Percentiles rank a stretch among this genome's conserved stretches.
phyloP scores from a whole-genome alignment of 2,888 invertebrate species.

The Eurytoma californica region DNA sequence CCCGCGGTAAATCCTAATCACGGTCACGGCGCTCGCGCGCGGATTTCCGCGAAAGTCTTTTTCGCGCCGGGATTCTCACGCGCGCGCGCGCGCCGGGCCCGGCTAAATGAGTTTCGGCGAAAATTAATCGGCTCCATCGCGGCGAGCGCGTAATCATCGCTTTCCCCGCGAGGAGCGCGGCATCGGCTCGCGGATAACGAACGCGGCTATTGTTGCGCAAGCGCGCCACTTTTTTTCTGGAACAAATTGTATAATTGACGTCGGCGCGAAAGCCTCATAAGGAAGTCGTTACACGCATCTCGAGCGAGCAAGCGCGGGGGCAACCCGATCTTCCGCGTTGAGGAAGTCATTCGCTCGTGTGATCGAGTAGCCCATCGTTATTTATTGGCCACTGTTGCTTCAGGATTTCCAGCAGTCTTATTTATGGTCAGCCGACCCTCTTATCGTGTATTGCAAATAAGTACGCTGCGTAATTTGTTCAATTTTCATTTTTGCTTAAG shows the following conservation, averaged over 20 bases:
- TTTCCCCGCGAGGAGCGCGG: constrained; percentile 5
- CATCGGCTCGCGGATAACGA: not conserved
- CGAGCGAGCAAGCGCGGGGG: not conserved
- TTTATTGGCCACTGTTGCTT: not conserved
- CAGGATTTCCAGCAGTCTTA: not conserved
- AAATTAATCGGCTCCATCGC: no score
- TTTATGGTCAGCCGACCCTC: not conserved
- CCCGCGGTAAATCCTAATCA: constrained; percentile 19
- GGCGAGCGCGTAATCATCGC: not conserved
- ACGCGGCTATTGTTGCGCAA: constrained; percentile 32
- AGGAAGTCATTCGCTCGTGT: constrained; percentile 20
- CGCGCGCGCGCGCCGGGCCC: not conserved
- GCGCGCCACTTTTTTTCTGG: constrained; percentile 5
- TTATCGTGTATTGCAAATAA: not conserved
- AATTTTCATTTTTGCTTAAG: no score
- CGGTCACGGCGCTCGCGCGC: not conserved
- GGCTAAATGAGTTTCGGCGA: no score
- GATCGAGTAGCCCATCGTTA: not conserved
- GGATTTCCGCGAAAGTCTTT: constrained; percentile 30
- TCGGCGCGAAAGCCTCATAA: constrained; percentile 32
- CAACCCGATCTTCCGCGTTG: constrained; percentile 15
- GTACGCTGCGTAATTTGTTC: no score
- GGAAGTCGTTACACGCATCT: constrained; percentile 48
- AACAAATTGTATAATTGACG: constrained; percentile 44
- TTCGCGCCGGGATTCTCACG: not conserved